phyloP scores from a whole-genome alignment of 2,113 vertebrate species.

The Lepus europaeus region DNA sequence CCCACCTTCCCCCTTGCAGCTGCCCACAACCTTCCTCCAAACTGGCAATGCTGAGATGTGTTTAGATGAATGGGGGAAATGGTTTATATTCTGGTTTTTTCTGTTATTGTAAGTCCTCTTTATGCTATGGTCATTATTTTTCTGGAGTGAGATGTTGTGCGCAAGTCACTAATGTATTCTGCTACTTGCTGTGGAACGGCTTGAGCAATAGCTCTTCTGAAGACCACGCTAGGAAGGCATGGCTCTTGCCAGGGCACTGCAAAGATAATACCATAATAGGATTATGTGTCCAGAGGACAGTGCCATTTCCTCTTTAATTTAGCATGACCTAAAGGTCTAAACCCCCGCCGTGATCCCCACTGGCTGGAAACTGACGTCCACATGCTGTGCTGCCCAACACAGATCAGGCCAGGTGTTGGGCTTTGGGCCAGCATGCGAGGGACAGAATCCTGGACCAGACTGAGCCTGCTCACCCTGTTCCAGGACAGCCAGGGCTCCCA shows the following conservation, averaged over 20 bases:
- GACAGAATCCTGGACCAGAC: background rate
- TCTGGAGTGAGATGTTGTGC: background rate
- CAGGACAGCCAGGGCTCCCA: background rate
- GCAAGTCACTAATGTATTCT: background rate
- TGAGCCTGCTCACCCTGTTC: background rate
- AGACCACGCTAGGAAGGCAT: background rate
- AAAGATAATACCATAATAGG: background rate
- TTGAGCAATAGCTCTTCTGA: background rate
- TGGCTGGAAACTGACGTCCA: slow-evolving; percentile 18
- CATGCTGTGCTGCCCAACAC: background rate
- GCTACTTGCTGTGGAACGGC: background rate
- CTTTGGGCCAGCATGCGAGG: background rate
- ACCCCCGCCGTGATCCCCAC: background rate
- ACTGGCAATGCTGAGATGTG: background rate
- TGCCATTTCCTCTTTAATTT: background rate
- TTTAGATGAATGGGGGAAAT: background rate
- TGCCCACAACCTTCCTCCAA: background rate
- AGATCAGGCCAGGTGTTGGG: background rate
- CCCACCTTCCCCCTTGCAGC: background rate
- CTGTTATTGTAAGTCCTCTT: slow-evolving; percentile 25
- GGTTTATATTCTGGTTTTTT: background rate
- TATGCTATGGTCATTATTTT: background rate
- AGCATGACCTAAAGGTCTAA: background rate
- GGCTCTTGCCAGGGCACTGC: slow-evolving; percentile 31
- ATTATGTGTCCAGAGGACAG: background rate